phyloP scores from a whole-genome alignment of 2,113 vertebrate genomes.

The Nesogale talazaci region DNA sequence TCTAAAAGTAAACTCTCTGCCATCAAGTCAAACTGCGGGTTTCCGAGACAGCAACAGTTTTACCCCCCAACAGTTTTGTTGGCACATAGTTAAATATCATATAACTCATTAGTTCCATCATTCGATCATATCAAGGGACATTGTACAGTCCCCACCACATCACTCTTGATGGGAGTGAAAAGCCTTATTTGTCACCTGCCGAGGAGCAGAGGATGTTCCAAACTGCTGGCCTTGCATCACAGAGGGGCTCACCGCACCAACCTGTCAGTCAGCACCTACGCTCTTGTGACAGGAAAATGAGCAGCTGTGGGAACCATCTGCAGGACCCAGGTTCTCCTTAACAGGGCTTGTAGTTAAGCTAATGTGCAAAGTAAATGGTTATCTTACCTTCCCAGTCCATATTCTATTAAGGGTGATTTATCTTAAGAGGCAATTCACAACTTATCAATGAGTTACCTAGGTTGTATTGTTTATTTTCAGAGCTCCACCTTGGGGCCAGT shows the following conservation, averaged over 20 bases:
- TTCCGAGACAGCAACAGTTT: no score
- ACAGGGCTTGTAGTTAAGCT: not conserved
- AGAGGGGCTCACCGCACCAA: not conserved
- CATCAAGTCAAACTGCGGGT: no score
- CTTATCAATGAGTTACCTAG: not conserved
- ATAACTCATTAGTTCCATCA: no score
- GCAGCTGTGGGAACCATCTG: not conserved
- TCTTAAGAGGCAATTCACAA: constrained; percentile 34
- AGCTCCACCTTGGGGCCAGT: not conserved
- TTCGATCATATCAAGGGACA: no score
- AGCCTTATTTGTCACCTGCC: no score
- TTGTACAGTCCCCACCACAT: no score
- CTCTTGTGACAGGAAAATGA: not conserved
- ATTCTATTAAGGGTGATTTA: not conserved
- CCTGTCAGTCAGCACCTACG: not conserved
- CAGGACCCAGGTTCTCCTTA: not conserved
- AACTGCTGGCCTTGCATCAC: no score
- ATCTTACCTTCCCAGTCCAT: not conserved
- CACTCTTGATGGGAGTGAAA: no score
- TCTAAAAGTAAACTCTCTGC: no score
- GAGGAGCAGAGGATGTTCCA: no score
- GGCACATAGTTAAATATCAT: no score
- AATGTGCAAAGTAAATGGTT: not conserved
- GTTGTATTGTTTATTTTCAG: not conserved
- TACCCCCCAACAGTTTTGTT: no score